Evolutionary conservation across 2,113 vertebrate species (phyloP), one percentile per base, ranked within the genome.

Genomic region (Aspiorhynchus laticeps): DNA sequence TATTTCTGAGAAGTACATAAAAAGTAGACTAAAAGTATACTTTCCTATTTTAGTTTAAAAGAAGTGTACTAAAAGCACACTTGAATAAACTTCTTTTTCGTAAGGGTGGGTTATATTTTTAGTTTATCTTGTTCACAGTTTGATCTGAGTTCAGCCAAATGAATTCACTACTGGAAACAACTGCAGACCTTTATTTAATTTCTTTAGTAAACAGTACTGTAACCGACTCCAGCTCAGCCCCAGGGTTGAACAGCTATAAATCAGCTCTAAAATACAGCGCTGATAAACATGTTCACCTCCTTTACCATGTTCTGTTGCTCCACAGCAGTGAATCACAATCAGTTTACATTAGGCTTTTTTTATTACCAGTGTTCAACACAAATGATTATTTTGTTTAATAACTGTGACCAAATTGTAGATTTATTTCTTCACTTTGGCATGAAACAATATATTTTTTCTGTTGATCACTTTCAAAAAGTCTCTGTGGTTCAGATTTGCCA

Each of bases 201-300:
- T 79, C 76, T 28, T 79, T 8, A 36, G 31, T 14, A 24, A 79
- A 79, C 21, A 53, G 19, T 36, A 21, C 4, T 4, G 46, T 56
- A 53, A 78, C 76, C 10, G 26, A 56, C 48, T 78, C 48, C 76
- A 79, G 48, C 17, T 79, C 76, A 33, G 28, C 7, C 76, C 19
- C 2, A 21, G 10, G 21, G 48, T 21, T 21, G 14, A 31, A 2
- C 26, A 2, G 8, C 43, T 31, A 31, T 17, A 78, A 71, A 71
- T 71, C 31, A 69, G 17, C 67, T 21, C 67, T 69, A 69, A 69
- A 36, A 69, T 69, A 69, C 31, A 36, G 67, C 7, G 67, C 31
- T 17, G 48, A 28, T 31, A 77, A 51, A 77, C 21, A 7, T 51
- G 6, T 28, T 48, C 75, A 77, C 43, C 43, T 51, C n/a, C 41